Percentiles rank a stretch among this genome's conserved stretches.
These are phyloP conservation scores for Cydia strobilella DNA, from an alignment of 1,140 invertebrate species.

Conservation along the genomic window DNA sequence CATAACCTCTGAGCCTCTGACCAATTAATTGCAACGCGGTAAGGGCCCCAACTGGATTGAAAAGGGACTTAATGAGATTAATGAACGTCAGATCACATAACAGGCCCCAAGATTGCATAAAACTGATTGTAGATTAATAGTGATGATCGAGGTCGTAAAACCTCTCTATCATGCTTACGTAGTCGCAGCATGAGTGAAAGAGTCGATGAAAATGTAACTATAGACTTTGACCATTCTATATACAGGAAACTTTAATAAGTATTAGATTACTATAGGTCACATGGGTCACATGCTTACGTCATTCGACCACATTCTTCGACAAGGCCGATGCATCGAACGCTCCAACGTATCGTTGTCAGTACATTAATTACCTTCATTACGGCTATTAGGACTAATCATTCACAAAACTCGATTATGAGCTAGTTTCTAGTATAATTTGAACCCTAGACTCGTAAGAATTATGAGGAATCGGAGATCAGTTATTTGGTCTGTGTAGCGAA, in stretches of 20 bases:
- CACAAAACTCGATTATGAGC: neutral
- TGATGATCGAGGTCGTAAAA: too few relatives aligned
- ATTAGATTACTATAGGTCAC: neutral
- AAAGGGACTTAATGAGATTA: too few relatives aligned
- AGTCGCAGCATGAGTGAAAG: too few relatives aligned
- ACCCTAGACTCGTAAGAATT: neutral
- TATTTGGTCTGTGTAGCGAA: neutral
- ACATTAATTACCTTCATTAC: conserved; percentile 11
- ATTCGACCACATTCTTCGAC: conserved; percentile 56
- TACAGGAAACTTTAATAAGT: neutral
- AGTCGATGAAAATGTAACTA: neutral
- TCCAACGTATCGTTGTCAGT: conserved; percentile 40
- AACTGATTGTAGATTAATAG: too few relatives aligned
- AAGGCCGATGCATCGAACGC: conserved; percentile 58
- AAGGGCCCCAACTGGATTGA: too few relatives aligned
- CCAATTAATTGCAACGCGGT: too few relatives aligned
- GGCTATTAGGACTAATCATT: neutral
- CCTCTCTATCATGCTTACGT: too few relatives aligned
- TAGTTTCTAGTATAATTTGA: neutral
- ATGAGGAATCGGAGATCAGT: neutral
- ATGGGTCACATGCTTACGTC: conserved; percentile 33
- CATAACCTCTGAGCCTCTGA: too few relatives aligned
- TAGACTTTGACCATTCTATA: neutral
- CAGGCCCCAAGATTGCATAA: too few relatives aligned
- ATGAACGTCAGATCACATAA: too few relatives aligned